Conservation (phyloP, 2,113 vertebrate genomes). For the Hepsetus odoe region DNA sequence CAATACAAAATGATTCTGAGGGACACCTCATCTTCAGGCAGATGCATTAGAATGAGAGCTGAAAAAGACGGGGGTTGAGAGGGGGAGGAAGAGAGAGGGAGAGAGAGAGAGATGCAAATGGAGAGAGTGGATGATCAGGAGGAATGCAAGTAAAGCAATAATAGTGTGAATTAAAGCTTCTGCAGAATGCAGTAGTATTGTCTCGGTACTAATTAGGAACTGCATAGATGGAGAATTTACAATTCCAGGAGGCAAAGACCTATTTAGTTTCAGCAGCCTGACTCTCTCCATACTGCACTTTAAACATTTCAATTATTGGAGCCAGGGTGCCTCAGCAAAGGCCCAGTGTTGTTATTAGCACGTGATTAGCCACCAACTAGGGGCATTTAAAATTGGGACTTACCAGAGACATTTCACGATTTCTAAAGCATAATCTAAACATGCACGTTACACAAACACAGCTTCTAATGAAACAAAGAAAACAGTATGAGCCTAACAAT, state of each 20-base stretch:
- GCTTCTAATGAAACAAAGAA: neutral
- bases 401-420: neutral
- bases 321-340: conserved; percentile 48
- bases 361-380: conserved; percentile 61
- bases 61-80: conserved; percentile 58
- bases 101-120: conserved; percentile 60
- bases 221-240: conserved; percentile 81
- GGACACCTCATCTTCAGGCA: conserved; percentile 78
- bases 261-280: conserved; percentile 4
- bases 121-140: conserved; percentile 77
- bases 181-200: conserved; percentile 82
- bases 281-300: conserved; percentile 20
- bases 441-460: neutral
- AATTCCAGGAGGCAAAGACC: conserved; percentile 48
- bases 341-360: conserved; percentile 60
- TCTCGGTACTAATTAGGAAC: conserved; percentile 79
- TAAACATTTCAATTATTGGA: conserved; percentile 50
- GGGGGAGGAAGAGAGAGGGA: conserved; percentile 67
- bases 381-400: conserved; percentile 17
- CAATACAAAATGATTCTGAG: conserved; percentile 85
- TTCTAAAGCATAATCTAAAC: neutral
- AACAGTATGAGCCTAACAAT: neutral
- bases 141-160: conserved; percentile 71
- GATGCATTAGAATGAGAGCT: conserved; percentile 85
- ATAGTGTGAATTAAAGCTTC: conserved; percentile 82